Base-by-base conservation (phyloP, 2,113 vertebrate genomes). In the Glaucomys volans region DNA sequence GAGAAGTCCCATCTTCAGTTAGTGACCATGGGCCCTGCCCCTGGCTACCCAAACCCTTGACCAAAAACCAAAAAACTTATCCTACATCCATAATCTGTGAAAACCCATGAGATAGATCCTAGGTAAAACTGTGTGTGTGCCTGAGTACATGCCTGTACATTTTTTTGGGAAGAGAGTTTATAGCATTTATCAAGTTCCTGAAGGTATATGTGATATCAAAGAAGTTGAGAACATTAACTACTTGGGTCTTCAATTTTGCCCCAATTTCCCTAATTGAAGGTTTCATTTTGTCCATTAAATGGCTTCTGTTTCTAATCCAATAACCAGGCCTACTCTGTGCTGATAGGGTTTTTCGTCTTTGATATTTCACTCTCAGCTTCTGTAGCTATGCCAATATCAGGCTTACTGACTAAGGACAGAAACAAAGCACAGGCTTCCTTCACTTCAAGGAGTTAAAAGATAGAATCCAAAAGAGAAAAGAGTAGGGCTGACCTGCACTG, bases 391-490 rank as follows among this genome's bases (percentile, higher is more conserved):
- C 86, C 28, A 20, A n/a, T 40, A 91, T 54, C 24, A 84, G 52
- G 28, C 20, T 59, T 86, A 52, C 47, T 81, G 59, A 52, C 4
- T 1, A 3, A 93, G 59, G 26, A 75, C 3, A 80, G n/a, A 77
- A 69, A 75, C 30, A 88, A 87, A 84, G 2, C 30, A 32, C 40
- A 13, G 18, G 11, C 6, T 52, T 91, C 72, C 69, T 91, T 75
- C n/a, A 88, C 40, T 80, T 95, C 30, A 67, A 42, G 44, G 52
- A 92, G 28, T 69, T 67, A 59, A 89, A 95, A 83, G 7, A 74
- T n/a, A 66, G 50, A 47, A 71, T 93, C 42, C n/a, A 30, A 89
- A 95, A 94, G 72, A 66, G 87, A 64, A 64, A 87, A 59, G 12
- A 69, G 90, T 20, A 92, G 40, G 44, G 20, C 5, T 40, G 37